Percentiles rank a stretch among this genome's conserved stretches.
phyloP scores from a whole-genome alignment of 2,797 vertebrate genomes.

The Agapornis canus region DNA sequence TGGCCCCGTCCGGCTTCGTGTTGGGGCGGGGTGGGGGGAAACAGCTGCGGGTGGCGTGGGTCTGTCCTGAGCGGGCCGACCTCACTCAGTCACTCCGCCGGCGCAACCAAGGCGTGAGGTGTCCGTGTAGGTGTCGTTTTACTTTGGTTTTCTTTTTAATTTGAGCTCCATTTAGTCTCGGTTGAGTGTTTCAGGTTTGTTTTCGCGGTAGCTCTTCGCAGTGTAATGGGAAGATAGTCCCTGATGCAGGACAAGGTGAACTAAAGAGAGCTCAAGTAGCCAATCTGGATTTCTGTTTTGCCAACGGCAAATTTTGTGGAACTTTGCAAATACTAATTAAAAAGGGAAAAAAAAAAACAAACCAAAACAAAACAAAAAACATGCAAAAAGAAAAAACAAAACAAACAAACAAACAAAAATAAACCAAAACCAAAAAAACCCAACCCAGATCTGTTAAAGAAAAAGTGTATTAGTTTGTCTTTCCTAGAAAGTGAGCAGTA shows the following conservation, averaged over 20 bases:
- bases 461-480: background rate
- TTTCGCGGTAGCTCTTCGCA: fast-evolving
- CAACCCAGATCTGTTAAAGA: background rate
- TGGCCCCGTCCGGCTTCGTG: background rate
- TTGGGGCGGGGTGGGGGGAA: background rate
- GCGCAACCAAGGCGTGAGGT: fast-evolving
- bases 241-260: background rate
- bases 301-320: background rate
- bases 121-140: fast-evolving
- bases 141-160: background rate
- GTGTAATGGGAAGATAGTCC: fast-evolving
- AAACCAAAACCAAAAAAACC: too few species aligned
- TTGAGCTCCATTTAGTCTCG: fast-evolving
- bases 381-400: background rate
- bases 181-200: background rate
- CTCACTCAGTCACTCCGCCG: background rate
- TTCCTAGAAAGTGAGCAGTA: background rate
- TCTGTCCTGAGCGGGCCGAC: background rate
- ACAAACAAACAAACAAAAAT: too few species aligned
- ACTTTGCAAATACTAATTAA: background rate
- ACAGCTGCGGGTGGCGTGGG: background rate
- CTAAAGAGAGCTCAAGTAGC: background rate
- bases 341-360: too few species aligned
- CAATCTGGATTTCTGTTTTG: background rate
- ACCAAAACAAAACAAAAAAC: background rate